Base-by-base conservation (phyloP, 64 coral and sea anemone species). In the Orbicella faveolata region DNA sequence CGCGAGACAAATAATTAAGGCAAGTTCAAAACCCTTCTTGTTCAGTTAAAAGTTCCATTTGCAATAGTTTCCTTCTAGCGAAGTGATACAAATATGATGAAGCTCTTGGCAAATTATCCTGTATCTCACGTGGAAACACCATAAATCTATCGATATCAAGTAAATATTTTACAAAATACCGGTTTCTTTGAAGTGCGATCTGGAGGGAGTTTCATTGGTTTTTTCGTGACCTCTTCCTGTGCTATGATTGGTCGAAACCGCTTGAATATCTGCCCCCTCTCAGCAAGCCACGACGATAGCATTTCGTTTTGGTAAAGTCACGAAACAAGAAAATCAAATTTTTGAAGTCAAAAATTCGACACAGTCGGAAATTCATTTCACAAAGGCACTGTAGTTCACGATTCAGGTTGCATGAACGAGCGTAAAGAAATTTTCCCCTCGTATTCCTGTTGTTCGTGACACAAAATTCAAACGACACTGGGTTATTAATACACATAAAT, bases 141-240 rank as follows among this genome's bases (percentile, higher is more conserved):
- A 63, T 65, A 18, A 11, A 68, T 68, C 36, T 73, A 69, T 85
- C 65, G 33, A 23, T 72, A 81, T 81, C 57, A 36, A 35, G 61
- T 85, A 65, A 85, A 85, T 85, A 85, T 85, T 85, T 83, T 21
- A 83, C 20, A 68, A 63, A 64, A 36, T 36, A 37, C 36, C 80
- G 80, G 61, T 67, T 25, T 85, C 82, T 85, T 85, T 85, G 82
- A 85, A 72, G 64, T 85, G 67, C 3, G 20, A 52, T 85, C 25
- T 23, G 63, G 14, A 66, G 68, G 82, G 6, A 41, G 82, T 23
- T 85, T 85, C 65, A 33, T 83, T n/a, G 80, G 34, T 18, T 67
- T 53, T 48, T 72, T 85, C 82, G 82, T 72, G 82, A 85, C 82
- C 82, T 41, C 21, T 33, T 7, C 10, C 17, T 5, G 9, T 52